Evolutionary conservation across 2,888 invertebrate species (phyloP).

Genomic region (Leptopilina syphax): DNA sequence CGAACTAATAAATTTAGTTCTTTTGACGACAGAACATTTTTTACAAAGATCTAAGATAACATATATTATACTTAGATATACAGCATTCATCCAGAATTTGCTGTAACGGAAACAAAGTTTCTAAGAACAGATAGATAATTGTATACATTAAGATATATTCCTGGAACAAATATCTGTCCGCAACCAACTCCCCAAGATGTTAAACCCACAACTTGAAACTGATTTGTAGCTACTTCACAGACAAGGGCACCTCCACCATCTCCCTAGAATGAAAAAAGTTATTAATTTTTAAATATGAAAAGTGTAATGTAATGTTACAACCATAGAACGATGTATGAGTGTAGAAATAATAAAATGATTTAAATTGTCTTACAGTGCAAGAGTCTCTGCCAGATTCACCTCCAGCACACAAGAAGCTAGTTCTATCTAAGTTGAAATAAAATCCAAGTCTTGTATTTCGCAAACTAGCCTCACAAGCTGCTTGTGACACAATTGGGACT

Average conservation of each 20-base stretch:
- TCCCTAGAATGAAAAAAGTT: conserved; percentile 77
- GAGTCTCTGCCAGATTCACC: conserved; percentile 87
- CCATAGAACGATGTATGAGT: too few species aligned
- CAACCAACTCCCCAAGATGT: conserved; percentile 89
- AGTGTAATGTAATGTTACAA: too few species aligned
- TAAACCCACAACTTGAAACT: conserved; percentile 82
- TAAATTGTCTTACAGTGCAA: conserved; percentile 81
- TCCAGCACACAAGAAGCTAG: conserved; percentile 88
- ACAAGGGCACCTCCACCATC: conserved; percentile 87
- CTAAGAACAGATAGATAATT: conserved; percentile 80
- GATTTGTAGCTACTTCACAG: conserved; percentile 78
- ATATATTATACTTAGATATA: too few species aligned
- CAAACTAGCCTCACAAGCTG: conserved; percentile 82
- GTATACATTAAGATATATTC: conserved; percentile 87
- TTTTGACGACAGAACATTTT: too few species aligned
- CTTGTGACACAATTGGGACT: conserved; percentile 83
- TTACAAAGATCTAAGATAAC: too few species aligned
- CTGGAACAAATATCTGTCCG: conserved; percentile 83
- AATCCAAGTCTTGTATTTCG: conserved; percentile 83
- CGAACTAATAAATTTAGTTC: too few species aligned
- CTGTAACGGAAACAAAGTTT: conserved; percentile 33
- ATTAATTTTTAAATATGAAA: too few species aligned
- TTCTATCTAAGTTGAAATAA: conserved; percentile 81
- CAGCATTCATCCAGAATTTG: too few species aligned
- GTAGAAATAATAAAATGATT: too few species aligned